Evolutionary conservation across 2,113 vertebrate genomes (phyloP).

Genomic region (Oreochromis aureus): DNA sequence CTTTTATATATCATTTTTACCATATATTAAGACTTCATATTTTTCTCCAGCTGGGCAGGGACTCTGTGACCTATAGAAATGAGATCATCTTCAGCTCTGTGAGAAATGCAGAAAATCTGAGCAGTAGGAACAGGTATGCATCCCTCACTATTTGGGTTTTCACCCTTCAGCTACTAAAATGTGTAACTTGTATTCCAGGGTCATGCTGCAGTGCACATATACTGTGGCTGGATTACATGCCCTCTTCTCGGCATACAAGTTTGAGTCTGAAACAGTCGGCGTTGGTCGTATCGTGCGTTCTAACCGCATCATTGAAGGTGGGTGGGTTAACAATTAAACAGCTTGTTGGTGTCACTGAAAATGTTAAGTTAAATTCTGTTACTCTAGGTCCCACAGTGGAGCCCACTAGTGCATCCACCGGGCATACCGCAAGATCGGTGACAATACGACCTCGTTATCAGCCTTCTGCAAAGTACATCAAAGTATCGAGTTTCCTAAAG

Average conservation of each 20-base stretch:
- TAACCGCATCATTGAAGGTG: neutral
- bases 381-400: neutral
- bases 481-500: neutral
- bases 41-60: slow-evolving; percentile 31
- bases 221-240: slow-evolving; percentile 25
- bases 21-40: accelerated
- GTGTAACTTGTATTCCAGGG: slow-evolving; percentile 11
- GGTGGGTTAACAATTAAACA: neutral
- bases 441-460: neutral
- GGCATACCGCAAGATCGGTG: accelerated
- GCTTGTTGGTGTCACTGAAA: accelerated
- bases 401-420: neutral
- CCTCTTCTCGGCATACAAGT: slow-evolving; percentile 37
- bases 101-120: neutral
- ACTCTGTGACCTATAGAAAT: slow-evolving; percentile 63
- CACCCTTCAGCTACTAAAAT: accelerated
- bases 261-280: slow-evolving; percentile 44
- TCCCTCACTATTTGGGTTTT: no score
- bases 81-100: slow-evolving; percentile 26
- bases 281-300: neutral
- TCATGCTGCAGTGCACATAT: slow-evolving; percentile 52
- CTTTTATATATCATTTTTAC: neutral
- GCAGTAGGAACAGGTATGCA: neutral
- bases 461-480: neutral
- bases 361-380: neutral